Evolutionary conservation across 1,140 invertebrate species (phyloP), one percentile per base, ranked within the genome.

Genomic region (Lycorma delicatula): DNA sequence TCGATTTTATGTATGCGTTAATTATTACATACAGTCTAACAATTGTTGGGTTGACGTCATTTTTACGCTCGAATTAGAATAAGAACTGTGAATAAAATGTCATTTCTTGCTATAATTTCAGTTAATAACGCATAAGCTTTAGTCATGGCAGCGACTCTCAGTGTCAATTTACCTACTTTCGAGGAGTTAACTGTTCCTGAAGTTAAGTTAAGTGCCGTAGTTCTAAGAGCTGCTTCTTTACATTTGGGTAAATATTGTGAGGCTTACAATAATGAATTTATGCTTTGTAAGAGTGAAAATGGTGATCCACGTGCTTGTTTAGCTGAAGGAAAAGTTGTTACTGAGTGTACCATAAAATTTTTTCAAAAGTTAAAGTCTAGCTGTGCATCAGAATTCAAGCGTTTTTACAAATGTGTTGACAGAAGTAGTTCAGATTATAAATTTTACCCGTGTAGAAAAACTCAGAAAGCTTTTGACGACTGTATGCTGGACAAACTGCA

Each of bases 221-320:
- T 82, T 58, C 74, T 98, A 11, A 79, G 82, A 57, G 88, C 92
- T 51, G 87, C 84, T 5, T 79, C 90, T 51, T 86, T 91, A 68
- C 89, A 96, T 74, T 77, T 97, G 64, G 93, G 92, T 67, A 93
- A 93, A 78, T 82, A 84, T 69, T 98, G 95, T 73, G 91, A 97
- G 76, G 71, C 79, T 53, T 77, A 83, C 60, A 92, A 91, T 73
- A 95, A 97, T 86, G 94, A 98, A 74, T 98, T 92, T 70, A 90
- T 95, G 83, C 75, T 98, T 2, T 97, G 95, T 67, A 80, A 84
- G 16, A 63, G 76, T 27, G 96, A 98, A 75, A 72, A 83, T 59
- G 74, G 83, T 13, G 93, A 98, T 76, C 90, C 93, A 6, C 74
- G 92, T 13, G 85, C 85, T 67, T 97, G 93, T 70, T 53, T 98